Conservation (phyloP, 2,888 invertebrate genomes). For the Caenorhabditis drosophilae region DNA sequence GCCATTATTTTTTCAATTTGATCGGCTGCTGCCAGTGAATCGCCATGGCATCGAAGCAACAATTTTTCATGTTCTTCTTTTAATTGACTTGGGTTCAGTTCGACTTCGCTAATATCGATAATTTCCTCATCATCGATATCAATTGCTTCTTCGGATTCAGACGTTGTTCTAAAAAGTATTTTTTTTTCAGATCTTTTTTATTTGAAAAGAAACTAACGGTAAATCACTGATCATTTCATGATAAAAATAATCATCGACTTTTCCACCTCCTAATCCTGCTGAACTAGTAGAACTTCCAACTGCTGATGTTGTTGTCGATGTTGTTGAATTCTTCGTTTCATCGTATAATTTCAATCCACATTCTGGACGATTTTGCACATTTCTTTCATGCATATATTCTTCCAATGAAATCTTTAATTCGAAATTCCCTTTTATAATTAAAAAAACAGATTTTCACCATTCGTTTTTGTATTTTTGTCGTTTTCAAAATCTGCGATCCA, state of each 20-base stretch:
- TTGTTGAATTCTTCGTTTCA: no score
- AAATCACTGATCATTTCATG: constrained; percentile 4
- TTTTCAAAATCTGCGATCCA: not conserved
- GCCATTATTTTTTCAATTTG: not conserved
- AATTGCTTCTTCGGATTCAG: not conserved
- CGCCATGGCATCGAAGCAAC: not conserved
- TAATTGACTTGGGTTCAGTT: not conserved
- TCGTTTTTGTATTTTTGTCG: not conserved
- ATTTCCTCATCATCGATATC: not conserved
- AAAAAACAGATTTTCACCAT: not conserved
- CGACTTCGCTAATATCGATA: constrained; percentile 1
- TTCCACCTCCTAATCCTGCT: not conserved
- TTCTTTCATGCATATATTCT: constrained; percentile 5
- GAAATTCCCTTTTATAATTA: no score
- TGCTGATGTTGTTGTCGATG: no score
- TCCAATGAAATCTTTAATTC: no score
- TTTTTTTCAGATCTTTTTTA: no score
- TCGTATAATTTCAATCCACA: constrained; percentile 2
- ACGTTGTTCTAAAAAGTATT: not conserved
- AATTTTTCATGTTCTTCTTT: not conserved
- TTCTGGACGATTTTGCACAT: constrained; percentile 7
- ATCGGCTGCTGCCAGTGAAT: constrained; percentile 2
- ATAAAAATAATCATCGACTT: constrained; percentile 1
- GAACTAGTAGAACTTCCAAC: not conserved
- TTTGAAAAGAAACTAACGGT: constrained; percentile 10